Conservation (phyloP, 2,113 vertebrate species). For the Cyanoliseus patagonus region DNA sequence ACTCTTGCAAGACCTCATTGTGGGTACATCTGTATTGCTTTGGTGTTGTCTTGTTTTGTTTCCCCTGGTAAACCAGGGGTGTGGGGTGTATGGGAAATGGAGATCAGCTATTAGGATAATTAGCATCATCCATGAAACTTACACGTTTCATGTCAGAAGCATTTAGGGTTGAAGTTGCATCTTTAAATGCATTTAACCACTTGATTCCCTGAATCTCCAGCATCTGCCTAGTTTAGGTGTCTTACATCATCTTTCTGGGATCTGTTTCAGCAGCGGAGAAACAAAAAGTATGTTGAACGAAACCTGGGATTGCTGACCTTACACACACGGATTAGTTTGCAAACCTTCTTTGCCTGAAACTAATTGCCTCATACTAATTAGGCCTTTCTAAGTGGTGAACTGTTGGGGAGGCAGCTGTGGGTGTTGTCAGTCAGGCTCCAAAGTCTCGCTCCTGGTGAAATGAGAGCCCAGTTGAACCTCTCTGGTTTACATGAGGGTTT, state of each 20-base stretch:
- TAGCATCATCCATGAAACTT: not conserved
- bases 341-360: conserved; percentile 18
- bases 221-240: not conserved
- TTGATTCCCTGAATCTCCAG: not conserved
- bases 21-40: not conserved
- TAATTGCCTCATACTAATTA: conserved; percentile 27
- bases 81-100: not conserved
- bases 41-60: not conserved
- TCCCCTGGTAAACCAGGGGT: not conserved
- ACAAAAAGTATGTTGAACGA: not conserved
- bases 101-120: not conserved
- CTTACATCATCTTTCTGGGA: not conserved
- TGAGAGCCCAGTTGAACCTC: not conserved
- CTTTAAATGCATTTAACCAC: not conserved
- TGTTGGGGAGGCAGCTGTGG: not conserved
- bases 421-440: conserved; percentile 11
- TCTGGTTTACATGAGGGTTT: not conserved
- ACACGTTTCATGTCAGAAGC: not conserved
- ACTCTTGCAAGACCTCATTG: not conserved
- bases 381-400: not conserved
- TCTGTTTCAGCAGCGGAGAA: not conserved
- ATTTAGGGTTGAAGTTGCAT: not conserved
- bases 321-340: not conserved
- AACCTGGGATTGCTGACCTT: not conserved
- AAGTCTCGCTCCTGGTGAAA: not conserved